Conservation (phyloP, 2,113 vertebrate species). For the Dasyornis broadbenti region DNA sequence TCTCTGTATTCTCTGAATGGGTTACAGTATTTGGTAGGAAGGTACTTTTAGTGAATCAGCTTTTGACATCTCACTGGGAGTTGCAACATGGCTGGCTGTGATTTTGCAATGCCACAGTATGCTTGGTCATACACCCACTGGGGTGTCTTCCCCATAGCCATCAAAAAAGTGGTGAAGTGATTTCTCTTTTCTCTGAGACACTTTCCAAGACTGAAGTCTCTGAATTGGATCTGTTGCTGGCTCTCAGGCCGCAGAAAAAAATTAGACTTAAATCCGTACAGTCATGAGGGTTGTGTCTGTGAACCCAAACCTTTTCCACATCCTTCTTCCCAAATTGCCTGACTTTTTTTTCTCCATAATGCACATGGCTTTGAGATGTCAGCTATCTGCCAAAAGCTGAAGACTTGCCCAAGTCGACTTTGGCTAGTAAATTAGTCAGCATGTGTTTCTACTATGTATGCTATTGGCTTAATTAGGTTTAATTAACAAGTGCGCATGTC, state of each 20-base stretch:
- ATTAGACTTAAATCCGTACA: neutral
- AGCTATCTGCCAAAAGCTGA: neutral
- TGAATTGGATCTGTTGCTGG: neutral
- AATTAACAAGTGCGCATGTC: constrained; percentile 22
- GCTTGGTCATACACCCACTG: fast-evolving
- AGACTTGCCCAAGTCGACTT: neutral
- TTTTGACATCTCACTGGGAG: neutral
- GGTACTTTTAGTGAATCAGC: neutral
- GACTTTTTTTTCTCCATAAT: neutral
- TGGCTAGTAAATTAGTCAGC: neutral
- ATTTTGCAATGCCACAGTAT: neutral
- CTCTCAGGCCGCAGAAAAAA: neutral
- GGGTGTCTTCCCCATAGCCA: neutral
- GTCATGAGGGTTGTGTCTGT: neutral
- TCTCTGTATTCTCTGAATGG: neutral
- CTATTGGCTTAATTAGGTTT: constrained; percentile 16
- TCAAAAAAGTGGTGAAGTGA: neutral
- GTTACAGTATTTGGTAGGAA: neutral
- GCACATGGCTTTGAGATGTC: neutral
- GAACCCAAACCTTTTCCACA: neutral
- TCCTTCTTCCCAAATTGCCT: neutral
- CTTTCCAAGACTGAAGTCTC: neutral
- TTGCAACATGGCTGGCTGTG: fast-evolving
- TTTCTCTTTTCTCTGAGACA: neutral
- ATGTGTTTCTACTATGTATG: constrained; percentile 2